Conservation (phyloP, 30 jellyfish, hydroid and myxozoan species). For the Rhopilema esculentum region DNA sequence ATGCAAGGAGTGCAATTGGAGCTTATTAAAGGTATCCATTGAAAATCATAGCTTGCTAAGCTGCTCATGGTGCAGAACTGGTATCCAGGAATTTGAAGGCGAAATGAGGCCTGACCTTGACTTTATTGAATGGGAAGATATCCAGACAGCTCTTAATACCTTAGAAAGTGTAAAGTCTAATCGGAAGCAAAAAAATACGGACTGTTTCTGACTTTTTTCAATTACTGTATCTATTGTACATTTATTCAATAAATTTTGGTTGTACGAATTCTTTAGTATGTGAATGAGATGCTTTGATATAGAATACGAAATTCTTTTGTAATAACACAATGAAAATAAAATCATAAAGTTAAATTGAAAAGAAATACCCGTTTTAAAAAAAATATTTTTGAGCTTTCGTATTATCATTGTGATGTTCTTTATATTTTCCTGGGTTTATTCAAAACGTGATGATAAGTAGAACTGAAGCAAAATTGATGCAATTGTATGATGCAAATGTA, state of each 20-base stretch:
- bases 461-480: too few relatives aligned
- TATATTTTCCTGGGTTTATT: too few relatives aligned
- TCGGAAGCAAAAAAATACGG: neutral
- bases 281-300: too few relatives aligned
- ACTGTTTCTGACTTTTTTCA: neutral
- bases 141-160: slow-evolving; percentile 29
- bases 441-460: too few relatives aligned
- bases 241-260: neutral
- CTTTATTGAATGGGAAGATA: slow-evolving; percentile 35
- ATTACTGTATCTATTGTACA: neutral
- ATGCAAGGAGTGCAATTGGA: slow-evolving; percentile 71
- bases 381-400: too few relatives aligned
- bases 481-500: too few relatives aligned
- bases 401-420: too few relatives aligned
- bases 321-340: too few relatives aligned
- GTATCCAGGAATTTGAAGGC: slow-evolving; percentile 53
- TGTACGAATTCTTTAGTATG: too few relatives aligned
- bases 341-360: too few relatives aligned
- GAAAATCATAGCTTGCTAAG: slow-evolving; percentile 48
- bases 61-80: slow-evolving; percentile 71
- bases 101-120: slow-evolving; percentile 61
- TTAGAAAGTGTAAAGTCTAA: slow-evolving; percentile 10
- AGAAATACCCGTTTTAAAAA: too few relatives aligned
- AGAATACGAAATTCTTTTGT: too few relatives aligned
- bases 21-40: slow-evolving; percentile 47